Evolutionary conservation across 2,113 vertebrate genomes (phyloP).

Genomic region (Macheiramphus alcinus): DNA sequence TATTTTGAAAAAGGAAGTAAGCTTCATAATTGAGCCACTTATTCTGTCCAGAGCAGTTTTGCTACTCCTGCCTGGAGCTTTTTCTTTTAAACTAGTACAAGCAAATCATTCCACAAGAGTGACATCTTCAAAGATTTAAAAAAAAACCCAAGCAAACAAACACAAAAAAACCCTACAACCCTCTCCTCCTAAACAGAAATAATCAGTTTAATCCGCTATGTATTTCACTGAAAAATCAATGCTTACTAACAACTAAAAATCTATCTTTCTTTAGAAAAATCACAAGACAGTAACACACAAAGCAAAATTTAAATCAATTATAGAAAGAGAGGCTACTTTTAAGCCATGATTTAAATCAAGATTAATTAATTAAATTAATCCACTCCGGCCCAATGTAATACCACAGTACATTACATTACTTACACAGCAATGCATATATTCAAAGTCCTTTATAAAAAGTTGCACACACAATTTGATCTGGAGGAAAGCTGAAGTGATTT

Average conservation of each 20-base stretch:
- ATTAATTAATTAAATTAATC: constrained; percentile 16
- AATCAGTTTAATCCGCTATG: neutral
- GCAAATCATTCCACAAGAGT: neutral
- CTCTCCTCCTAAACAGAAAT: neutral
- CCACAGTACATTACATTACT: neutral
- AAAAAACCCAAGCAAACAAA: neutral
- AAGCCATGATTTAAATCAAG: neutral
- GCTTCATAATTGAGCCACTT: neutral
- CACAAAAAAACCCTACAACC: neutral
- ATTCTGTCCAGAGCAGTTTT: neutral
- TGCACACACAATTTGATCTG: neutral
- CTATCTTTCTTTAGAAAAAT: constrained; percentile 4
- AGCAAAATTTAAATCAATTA: constrained; percentile 27
- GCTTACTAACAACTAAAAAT: constrained; percentile 13
- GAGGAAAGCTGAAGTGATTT: neutral
- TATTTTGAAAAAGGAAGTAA: neutral
- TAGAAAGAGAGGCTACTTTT: neutral
- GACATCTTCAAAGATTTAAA: neutral
- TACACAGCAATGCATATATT: neutral
- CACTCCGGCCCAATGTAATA: neutral
- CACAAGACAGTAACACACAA: neutral
- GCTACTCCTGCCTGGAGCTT: neutral
- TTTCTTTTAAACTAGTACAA: neutral
- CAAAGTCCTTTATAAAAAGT: neutral
- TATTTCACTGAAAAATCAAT: constrained; percentile 32